phyloP scores from a whole-genome alignment of 2,797 vertebrate species.

The Carcharodon carcharias region DNA sequence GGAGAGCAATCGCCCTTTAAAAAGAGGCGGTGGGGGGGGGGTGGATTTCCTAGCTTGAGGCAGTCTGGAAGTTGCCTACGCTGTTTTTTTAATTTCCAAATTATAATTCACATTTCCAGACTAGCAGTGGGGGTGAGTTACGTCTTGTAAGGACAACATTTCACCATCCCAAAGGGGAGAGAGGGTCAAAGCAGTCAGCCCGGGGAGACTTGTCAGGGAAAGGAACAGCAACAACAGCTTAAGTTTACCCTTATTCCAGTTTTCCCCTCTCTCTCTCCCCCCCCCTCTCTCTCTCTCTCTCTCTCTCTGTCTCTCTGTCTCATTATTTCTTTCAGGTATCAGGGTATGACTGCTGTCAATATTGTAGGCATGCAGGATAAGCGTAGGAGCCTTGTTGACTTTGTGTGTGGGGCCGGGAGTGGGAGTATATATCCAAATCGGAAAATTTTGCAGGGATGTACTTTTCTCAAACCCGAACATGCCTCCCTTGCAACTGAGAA shows the following conservation, averaged over 20 bases:
- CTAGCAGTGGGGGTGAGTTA: neutral
- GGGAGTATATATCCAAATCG: neutral
- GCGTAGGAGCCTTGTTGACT: neutral
- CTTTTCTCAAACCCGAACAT: no score
- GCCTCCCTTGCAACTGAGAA: neutral
- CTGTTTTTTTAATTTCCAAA: neutral
- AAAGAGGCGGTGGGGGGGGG: neutral
- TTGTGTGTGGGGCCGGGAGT: neutral
- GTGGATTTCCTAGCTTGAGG: neutral
- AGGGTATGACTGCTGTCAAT: neutral
- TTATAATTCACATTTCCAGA: neutral
- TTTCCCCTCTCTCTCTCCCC: no score
- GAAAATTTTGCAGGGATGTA: neutral
- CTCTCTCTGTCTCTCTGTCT: slow-evolving; percentile 17
- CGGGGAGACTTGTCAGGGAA: neutral
- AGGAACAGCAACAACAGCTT: neutral
- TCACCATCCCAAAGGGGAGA: neutral
- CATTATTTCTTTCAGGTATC: neutral
- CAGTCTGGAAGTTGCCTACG: neutral
- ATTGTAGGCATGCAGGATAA: neutral
- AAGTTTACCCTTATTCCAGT: neutral
- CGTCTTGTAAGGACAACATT: neutral
- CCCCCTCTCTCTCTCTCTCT: neutral
- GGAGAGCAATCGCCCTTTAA: neutral
- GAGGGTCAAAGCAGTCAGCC: neutral